Base-by-base conservation (phyloP, 2,113 vertebrate species). In the Tachysurus fulvidraco region DNA sequence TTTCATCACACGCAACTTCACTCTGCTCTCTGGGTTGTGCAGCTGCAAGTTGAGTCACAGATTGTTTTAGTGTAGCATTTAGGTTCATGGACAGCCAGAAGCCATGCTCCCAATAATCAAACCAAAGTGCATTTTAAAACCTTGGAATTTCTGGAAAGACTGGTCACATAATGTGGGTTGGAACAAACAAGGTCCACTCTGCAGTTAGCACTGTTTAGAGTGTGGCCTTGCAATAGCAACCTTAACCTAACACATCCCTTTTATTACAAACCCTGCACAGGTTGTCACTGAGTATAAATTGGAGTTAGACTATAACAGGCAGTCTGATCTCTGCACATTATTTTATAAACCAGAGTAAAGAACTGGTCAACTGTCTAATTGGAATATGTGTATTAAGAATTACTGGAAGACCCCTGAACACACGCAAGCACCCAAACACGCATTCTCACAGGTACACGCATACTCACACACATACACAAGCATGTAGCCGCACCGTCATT, bases 351-450 rank as follows among this genome's bases (percentile, higher is more conserved):
- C 91, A 86, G 88, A 90, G 91, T 88, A 86, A 55, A 50, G 54
- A 92, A 91, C 91, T 90, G 88, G 88, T 89, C 91, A 93, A 90
- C 91, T 91, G 89, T 65, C 79, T 87, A 89, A 91, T 93, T 89
- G 82, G 90, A 91, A 90, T 92, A 93, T 91, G 91, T 91, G 92
- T 93, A 91, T 92, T 89, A 91, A 89, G 88, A 91, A 88, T 89
- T 93, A 91, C 93, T 92, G 92, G 76, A 92, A 90, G 95, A 94
- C 94, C 93, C 93, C 91, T 93, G 89, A 57, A 71, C 60, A 88
- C 86, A 87, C 41, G 76, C 54, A 83, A 52, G 82, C 62, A 67
- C 80, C 21, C 71, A 55, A 74, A 79, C 77, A 59, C 54, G 1
- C 78, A 60, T 25, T 60, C 52, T 78, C 64, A 67, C 60, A 64